A percentile compares a stretch with the other conserved stretches of the same genome.
Evolutionary conservation across 1,140 invertebrate species (phyloP).

Genomic region (Drosophila sp.): DNA sequence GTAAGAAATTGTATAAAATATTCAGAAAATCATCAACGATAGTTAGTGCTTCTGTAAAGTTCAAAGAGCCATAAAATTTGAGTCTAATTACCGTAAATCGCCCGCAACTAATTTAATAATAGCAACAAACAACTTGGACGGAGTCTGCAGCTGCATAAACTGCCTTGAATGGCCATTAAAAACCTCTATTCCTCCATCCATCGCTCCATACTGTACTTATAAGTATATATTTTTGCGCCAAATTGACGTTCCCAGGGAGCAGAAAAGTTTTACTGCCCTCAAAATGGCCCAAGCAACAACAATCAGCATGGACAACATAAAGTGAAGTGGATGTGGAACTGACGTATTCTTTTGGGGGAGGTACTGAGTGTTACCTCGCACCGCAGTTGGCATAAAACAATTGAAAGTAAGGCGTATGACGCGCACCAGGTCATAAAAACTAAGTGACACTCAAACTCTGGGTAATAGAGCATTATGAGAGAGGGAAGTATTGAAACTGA

Average conservation of each 20-base stretch:
- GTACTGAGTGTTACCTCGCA: constrained; percentile 58
- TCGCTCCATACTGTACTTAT: not conserved
- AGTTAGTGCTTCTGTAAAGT: constrained; percentile 19
- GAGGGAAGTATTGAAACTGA: constrained; percentile 6
- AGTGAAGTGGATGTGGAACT: constrained; percentile 24
- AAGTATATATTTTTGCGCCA: constrained; percentile 50
- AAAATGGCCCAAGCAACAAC: constrained; percentile 49
- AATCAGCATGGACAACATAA: constrained; percentile 54
- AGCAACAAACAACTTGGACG: constrained; percentile 56
- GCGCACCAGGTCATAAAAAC: constrained; percentile 61
- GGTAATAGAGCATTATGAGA: not conserved
- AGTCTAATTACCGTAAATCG: constrained; percentile 79
- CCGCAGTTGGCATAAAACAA: constrained; percentile 75
- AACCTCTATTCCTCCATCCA: constrained; percentile 41
- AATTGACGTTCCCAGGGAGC: constrained; percentile 66
- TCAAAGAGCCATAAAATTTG: constrained; percentile 69
- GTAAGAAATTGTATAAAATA: constrained; percentile 22
- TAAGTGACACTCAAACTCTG: constrained; percentile 71
- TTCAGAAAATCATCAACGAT: constrained; percentile 13
- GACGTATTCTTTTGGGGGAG: constrained; percentile 35
- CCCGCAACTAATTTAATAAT: constrained; percentile 83
- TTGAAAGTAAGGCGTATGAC: constrained; percentile 66
- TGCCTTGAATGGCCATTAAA: constrained; percentile 76
- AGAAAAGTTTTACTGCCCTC: constrained; percentile 67
- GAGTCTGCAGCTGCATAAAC: constrained; percentile 62